Percentiles rank a stretch among this genome's conserved stretches.
Evolutionary conservation across 1,140 invertebrate genomes (phyloP).

Genomic region (Brachionus paranguensis): DNA sequence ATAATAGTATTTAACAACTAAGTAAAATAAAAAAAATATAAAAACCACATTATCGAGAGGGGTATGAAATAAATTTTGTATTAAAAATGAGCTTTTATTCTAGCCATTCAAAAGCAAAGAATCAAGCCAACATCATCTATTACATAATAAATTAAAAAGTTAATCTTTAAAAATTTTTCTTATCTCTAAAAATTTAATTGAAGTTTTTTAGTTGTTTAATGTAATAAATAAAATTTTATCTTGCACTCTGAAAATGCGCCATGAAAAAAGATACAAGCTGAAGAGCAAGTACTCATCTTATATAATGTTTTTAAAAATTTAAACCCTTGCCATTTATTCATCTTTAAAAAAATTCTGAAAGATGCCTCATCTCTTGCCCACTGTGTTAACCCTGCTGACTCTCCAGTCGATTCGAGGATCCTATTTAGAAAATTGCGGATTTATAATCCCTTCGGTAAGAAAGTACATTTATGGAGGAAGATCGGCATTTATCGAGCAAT

Average conservation of each 20-base stretch:
- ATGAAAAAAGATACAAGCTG: background rate
- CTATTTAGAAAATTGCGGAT: background rate
- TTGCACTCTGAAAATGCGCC: background rate
- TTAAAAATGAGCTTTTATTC: background rate
- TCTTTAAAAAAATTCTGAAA: background rate
- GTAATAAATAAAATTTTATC: background rate
- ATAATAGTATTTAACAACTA: no score
- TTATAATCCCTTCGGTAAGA: background rate
- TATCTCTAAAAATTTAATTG: background rate
- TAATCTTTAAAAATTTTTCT: background rate
- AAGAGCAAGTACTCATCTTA: background rate
- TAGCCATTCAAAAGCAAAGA: background rate
- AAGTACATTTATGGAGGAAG: conserved; percentile 19
- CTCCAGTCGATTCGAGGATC: background rate
- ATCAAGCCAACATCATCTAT: background rate
- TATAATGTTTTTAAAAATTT: background rate
- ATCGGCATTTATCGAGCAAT: background rate
- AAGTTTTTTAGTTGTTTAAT: background rate
- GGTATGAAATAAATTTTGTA: background rate
- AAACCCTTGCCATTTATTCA: background rate
- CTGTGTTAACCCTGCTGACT: background rate
- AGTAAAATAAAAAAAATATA: no score
- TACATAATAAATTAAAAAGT: background rate
- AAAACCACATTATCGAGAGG: background rate
- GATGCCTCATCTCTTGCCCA: background rate